Conservation (phyloP, 2,888 invertebrate genomes). For the Clunio marinus region DNA sequence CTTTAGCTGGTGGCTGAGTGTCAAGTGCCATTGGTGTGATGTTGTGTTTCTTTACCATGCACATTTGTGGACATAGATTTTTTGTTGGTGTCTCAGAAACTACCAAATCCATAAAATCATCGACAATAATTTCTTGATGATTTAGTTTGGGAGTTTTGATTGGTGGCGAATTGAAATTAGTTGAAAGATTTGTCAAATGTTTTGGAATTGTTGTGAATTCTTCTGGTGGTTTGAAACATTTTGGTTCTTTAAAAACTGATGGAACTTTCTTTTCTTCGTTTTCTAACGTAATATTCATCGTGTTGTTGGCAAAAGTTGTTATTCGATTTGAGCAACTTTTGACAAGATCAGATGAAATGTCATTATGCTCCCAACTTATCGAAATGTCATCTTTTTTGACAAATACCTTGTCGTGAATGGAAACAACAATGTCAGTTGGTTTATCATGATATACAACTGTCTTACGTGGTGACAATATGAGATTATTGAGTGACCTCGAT, state of each 20-base stretch:
- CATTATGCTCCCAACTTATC: background rate
- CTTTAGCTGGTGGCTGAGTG: background rate
- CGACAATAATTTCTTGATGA: background rate
- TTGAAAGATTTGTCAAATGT: background rate
- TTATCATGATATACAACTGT: background rate
- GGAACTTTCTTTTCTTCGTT: background rate
- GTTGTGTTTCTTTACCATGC: background rate
- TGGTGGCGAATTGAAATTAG: slow-evolving; percentile 2
- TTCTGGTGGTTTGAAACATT: too few species aligned
- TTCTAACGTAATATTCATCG: too few species aligned
- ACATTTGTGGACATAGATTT: slow-evolving; percentile 17
- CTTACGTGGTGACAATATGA: slow-evolving; percentile 30
- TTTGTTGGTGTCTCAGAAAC: slow-evolving; percentile 22
- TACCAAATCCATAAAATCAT: slow-evolving; percentile 6
- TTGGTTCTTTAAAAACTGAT: background rate
- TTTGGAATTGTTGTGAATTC: background rate
- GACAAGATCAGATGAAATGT: background rate
- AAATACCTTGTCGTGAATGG: slow-evolving; percentile 11
- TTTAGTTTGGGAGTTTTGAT: background rate
- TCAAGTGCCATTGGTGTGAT: background rate
- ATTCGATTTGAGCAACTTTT: background rate
- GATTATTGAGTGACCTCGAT: too few species aligned
- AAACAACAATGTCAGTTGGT: too few species aligned
- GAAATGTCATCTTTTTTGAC: background rate
- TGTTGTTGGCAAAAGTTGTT: background rate